Evolutionary conservation across 2,113 vertebrate genomes (phyloP), one percentile per base, ranked within the genome.

Genomic region (Myxocyprinus asiaticus): DNA sequence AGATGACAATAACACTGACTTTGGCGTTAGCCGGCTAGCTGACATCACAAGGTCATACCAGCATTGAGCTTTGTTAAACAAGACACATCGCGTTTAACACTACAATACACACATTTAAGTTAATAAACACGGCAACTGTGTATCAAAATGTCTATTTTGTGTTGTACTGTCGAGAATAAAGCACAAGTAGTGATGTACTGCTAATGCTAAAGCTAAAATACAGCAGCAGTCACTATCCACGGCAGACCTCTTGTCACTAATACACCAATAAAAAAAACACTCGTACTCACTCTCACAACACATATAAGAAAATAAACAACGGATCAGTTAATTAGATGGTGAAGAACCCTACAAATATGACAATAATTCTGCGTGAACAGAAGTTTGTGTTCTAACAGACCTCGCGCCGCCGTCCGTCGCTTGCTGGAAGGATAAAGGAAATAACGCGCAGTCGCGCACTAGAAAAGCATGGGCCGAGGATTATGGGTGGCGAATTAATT

Each of bases 141-240:
- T n/a, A 72, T 11, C 0, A 7, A 6, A 17, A 44, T 17, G 4
- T 12, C 5, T 59, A 15, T 45, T 42, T 17, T 0, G 11, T n/a
- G 7, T 4, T 51, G 17, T 6, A 9, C 10, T 22, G 6, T 45
- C n/a, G 9, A 75, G 4, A 50, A 42, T 9, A 55, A 14, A 53
- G n/a, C 33, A 65, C 62, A 75, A 43, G 17, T 4, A 33, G 22
- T 33, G 22, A 33, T 33, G 22, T 33, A 33, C 22, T 33, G 59
- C 47, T 76, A 74, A 62, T 17, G 71, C 55, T 62, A 74, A 4
- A 45, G 71, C 55, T 62, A 74, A 4, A 45, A 58, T 7, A 71
- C 7, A 55, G 42, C 9, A 47, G 6, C 33, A 33, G 22, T 33
- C 22, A 33, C 22, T 3, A 33, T 33, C 22, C 22, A 33, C 22